Base-by-base conservation (phyloP, 2,797 vertebrate species). In the Peromyscus aztecus region DNA sequence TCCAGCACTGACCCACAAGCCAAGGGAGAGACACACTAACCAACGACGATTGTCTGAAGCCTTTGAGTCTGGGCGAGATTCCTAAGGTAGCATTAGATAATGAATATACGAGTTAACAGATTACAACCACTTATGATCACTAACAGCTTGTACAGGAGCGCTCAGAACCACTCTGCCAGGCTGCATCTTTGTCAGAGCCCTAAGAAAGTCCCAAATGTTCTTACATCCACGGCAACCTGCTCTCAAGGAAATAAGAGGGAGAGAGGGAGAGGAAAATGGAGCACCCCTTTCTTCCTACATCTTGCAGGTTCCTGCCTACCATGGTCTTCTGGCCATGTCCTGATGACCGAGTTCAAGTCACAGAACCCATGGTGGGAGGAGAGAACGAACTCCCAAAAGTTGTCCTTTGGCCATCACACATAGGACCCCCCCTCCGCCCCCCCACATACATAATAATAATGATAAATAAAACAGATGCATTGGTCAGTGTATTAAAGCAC, bases 141-240 rank as follows among this genome's bases (percentile, higher is more conserved):
- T 31, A 90, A 61, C 69, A 86, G 77, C 31, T 52, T 81, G 23
- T 55, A 43, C 75, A 34, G 34, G 29, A 93, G 71, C 29, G 6
- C 31, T 73, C 57, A 75, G 37, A 55, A 49, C n/a, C 67, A 52
- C 29, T 27, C 43, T 1, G 11, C 57, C 69, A 61, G 27, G 61
- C 57, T 52, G n/a, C 24, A 46, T 57, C 73, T 57, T 57, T 0
- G 95, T 82, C 61, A 91, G 80, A 97, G 69, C 24, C 86, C 75
- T 31, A 83, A 63, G 37, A 57, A 93, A 93, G 57, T 21, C 29
- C 24, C 67, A 84, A 24, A 80, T 61, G 65, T 23, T 85, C 78
- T 80, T 4, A 78, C 29, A 61, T 86, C 80, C 82, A 89, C 7
- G 46, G 49, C 13, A 46, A 46, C 21, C 61, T 49, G 23, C 52